phyloP scores from a whole-genome alignment of 2,797 vertebrate genomes.

The Lindbergichthys nudifrons region DNA sequence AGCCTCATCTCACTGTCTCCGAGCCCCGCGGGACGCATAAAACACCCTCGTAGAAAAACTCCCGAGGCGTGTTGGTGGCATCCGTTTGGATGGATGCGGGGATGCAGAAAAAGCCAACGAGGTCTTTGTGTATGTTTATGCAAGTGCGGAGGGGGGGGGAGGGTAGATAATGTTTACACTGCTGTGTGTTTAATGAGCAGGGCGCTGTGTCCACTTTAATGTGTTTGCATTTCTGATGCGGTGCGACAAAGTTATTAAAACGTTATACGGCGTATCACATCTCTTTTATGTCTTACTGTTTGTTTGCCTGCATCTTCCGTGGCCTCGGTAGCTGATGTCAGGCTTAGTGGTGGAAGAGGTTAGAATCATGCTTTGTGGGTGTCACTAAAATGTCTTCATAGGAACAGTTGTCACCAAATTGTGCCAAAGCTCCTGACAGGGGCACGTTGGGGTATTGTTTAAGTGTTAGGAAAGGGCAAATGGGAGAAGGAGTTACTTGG shows the following conservation, averaged over 20 bases:
- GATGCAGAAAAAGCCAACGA: constrained; percentile 65
- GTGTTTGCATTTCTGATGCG: constrained; percentile 72
- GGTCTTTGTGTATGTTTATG: constrained; percentile 68
- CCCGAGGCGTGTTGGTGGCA: constrained; percentile 74
- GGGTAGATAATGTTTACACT: constrained; percentile 60
- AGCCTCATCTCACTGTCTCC: constrained; percentile 78
- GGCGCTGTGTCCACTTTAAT: constrained; percentile 69
- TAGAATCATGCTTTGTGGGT: constrained; percentile 42
- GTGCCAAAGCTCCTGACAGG: constrained; percentile 32
- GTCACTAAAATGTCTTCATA: constrained; percentile 59
- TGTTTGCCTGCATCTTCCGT: constrained; percentile 40
- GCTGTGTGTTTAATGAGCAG: constrained; percentile 73
- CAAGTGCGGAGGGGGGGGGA: constrained; percentile 35
- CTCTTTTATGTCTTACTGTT: constrained; percentile 65
- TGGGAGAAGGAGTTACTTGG: background rate
- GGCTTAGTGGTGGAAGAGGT: constrained; percentile 45
- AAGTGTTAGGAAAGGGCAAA: constrained; percentile 1
- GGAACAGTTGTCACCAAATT: constrained; percentile 41
- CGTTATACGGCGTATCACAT: constrained; percentile 52
- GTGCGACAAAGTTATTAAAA: constrained; percentile 70
- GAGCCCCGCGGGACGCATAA: constrained; percentile 74
- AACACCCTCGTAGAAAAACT: constrained; percentile 74
- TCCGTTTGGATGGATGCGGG: constrained; percentile 64
- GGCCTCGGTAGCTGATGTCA: constrained; percentile 42
- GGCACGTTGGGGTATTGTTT: constrained; percentile 33